These are phyloP conservation scores for Raja brachyura DNA, from an alignment of 2,113 vertebrate species.

Conservation along the genomic window DNA sequence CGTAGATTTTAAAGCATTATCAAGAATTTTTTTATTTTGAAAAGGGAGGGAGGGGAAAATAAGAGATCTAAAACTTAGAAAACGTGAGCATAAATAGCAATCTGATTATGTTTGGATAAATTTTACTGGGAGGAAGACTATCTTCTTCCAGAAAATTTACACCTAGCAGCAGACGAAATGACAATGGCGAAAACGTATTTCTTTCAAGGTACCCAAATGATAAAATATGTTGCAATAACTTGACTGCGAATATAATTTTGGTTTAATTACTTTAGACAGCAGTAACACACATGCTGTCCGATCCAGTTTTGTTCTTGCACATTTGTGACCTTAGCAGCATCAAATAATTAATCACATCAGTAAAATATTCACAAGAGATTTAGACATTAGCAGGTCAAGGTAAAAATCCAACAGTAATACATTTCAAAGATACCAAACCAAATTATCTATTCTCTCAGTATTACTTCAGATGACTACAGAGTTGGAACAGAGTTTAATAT, in stretches of 20 bases:
- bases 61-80: background rate
- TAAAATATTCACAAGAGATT: conserved; percentile 53
- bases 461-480: conserved; percentile 27
- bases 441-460: background rate
- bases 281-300: conserved; percentile 39
- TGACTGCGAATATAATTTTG: conserved; percentile 35
- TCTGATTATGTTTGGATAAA: background rate
- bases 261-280: conserved; percentile 20
- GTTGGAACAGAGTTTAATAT: background rate
- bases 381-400: background rate
- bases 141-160: background rate
- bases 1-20: background rate
- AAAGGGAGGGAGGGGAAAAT: background rate
- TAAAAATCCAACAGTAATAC: conserved; percentile 5
- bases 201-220: conserved; percentile 19
- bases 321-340: conserved; percentile 53
- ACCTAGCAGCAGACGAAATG: background rate
- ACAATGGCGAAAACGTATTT: background rate
- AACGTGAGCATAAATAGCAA: background rate
- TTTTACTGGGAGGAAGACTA: background rate
- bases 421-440: conserved; percentile 28
- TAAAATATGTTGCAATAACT: background rate
- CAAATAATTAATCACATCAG: conserved; percentile 57
- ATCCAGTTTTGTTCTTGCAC: conserved; percentile 43
- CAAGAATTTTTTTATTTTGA: background rate